These are phyloP conservation scores for Pasiphila rectangulata DNA, from an alignment of 2,888 invertebrate genomes.

Conservation along the genomic window DNA sequence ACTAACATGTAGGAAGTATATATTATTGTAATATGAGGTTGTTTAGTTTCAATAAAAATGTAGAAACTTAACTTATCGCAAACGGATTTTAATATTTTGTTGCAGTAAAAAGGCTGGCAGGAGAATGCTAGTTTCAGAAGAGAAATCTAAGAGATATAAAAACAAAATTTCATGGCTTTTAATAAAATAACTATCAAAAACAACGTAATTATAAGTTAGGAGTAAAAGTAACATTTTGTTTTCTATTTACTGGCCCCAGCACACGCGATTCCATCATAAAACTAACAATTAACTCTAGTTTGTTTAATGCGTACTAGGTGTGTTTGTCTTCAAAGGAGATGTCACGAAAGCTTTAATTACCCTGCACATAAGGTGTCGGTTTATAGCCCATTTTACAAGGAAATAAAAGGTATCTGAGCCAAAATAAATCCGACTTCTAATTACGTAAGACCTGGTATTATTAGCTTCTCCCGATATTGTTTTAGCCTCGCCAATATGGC, in stretches of 20 bases:
- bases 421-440: slow-evolving; percentile 32
- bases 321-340: slow-evolving; percentile 69
- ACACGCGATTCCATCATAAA: slow-evolving; percentile 75
- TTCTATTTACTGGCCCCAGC: slow-evolving; percentile 55
- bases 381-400: slow-evolving; percentile 23
- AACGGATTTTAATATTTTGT: no score
- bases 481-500: slow-evolving; percentile 69
- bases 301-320: slow-evolving; percentile 58
- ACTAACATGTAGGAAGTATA: neutral
- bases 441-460: slow-evolving; percentile 45
- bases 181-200: neutral
- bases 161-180: neutral
- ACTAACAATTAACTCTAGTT: slow-evolving; percentile 70
- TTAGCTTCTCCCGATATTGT: slow-evolving; percentile 60
- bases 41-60: no score
- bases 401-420: slow-evolving; percentile 27
- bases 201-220: neutral
- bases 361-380: slow-evolving; percentile 38
- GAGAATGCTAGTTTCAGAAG: no score
- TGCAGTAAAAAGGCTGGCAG: no score
- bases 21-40: neutral
- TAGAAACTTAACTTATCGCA: no score
- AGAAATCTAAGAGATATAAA: no score
- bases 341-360: slow-evolving; percentile 54
- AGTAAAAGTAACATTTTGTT: slow-evolving; percentile 60